Base-by-base conservation (phyloP, 2,797 vertebrate genomes). In the Amazonetta brasiliensis region DNA sequence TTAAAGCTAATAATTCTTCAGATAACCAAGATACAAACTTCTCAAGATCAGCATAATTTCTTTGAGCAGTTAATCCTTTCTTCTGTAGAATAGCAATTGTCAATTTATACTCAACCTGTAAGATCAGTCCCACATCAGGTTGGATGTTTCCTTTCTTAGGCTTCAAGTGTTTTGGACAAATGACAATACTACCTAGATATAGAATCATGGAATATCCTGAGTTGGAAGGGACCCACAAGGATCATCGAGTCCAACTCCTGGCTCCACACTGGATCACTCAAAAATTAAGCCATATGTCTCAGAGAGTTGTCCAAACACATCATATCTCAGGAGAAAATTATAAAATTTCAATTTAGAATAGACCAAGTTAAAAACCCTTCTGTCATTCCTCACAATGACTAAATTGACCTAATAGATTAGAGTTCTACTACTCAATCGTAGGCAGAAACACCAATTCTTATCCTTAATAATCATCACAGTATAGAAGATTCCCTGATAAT, bases 1-100 rank as follows among this genome's bases (percentile, higher is more conserved):
- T 87, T 74, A 67, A 89, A 77, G 58, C 54, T 94, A 94, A 85
- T 84, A 93, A 79, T 52, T 92, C 35, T 71, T 95, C 67, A 79
- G 59, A 90, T 84, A 95, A 90, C 76, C 19, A 84, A 91, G 77
- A 89, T 19, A 85, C 21, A 87, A 91, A 89, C 68, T 87, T 78
- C 54, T 83, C 78, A 73, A 88, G 82, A 92, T 83, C 67, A 58
- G 71, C 25, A 73, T 25, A 16, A 50, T 80, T 92, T 83, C 75
- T 90, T 87, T 77, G 59, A 95, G 80, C 31, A 75, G 11, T 30
- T 88, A 75, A 74, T 77, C 55, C 35, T 90, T 92, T 90, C 79
- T 94, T 55, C 71, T 79, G 11, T 77, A 71, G 43, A 87, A 55
- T 7, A 91, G 60, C 37, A 92, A 87, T 39, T 39, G 59, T 50